Base-by-base conservation (phyloP, 2,797 vertebrate species). In the Oreonectes daqikongensis region DNA sequence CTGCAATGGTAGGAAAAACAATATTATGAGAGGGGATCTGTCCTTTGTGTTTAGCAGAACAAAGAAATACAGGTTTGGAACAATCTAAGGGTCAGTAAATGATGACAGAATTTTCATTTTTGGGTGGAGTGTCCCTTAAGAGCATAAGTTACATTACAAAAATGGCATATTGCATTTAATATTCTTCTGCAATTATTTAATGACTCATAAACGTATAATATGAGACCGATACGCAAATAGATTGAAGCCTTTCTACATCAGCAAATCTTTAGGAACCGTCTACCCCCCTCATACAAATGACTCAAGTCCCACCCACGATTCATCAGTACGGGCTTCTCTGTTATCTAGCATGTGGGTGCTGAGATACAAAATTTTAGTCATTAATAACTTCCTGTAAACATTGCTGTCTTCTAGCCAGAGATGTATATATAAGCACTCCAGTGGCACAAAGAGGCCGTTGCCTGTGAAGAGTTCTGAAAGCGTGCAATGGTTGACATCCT, bases 401-500 rank as follows among this genome's bases (percentile, higher is more conserved):
- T 42, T 42, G 59, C 59, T 60, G 57, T 57, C 46, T 50, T 55
- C 20, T 20, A 40, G 46, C 14, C 52, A 20, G 46, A 65, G 60
- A 65, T 75, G 32, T 48, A 28, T 48, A 53, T 42, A 38, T 75
- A 60, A 46, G 46, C 74, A 59, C 60, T 35, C 3, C n/a, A 80
- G 85, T 81, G 66, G 73, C 15, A 5, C 73, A 82, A 84, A 84
- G 86, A 44, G 82, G 84, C 75, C 1, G 9, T 26, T 55, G 20
- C 52, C 24, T 26, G 22, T 26, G 24, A 55, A 26, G 85, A 86
- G 84, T 87, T 85, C 83, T 87, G 84, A 86, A 84, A 86, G 83
- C 82, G 85, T 83, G 81, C 84, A 87, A 83, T 84, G 87, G 81
- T 74, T 81, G 84, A 40, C 9, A 61, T 81, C 86, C 82, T 88